These are phyloP conservation scores for Myrmophylax atrothorax DNA, from an alignment of 2,113 vertebrate species.

Conservation along the genomic window DNA sequence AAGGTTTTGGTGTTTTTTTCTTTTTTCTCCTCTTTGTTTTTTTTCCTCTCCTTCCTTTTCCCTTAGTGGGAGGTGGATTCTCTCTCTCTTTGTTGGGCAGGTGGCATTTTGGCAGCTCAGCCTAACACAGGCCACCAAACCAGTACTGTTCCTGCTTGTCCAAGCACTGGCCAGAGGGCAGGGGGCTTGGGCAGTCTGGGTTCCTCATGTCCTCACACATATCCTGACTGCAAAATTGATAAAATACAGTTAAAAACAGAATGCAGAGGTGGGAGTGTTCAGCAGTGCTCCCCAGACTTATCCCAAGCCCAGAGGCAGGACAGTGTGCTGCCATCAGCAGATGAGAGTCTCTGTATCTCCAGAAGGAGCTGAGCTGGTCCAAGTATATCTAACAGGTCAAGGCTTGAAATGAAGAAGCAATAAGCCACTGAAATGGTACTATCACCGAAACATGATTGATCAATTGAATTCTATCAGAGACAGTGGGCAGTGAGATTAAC, in stretches of 20 bases:
- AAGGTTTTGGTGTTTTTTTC: too few species aligned
- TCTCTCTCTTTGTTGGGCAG: too few species aligned
- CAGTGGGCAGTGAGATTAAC: conserved; percentile 98
- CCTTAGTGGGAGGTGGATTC: too few species aligned
- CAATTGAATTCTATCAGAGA: conserved; percentile 99
- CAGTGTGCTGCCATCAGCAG: conserved; percentile 14
- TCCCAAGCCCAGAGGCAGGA: conserved; percentile 23
- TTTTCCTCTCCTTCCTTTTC: too few species aligned
- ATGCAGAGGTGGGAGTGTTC: not conserved
- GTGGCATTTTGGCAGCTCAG: too few species aligned
- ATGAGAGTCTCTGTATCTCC: conserved; percentile 72
- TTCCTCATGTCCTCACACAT: not conserved
- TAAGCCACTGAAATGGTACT: conserved; percentile 99
- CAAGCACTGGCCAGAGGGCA: not conserved
- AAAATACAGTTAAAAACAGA: not conserved
- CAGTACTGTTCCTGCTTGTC: not conserved
- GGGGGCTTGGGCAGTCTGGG: fast-evolving
- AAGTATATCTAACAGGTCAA: conserved; percentile 83
- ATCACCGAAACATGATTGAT: conserved; percentile 99
- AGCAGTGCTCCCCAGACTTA: not conserved
- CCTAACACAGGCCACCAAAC: not conserved
- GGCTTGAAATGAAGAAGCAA: conserved; percentile 94
- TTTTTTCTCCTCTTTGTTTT: too few species aligned
- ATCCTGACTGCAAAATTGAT: not conserved
- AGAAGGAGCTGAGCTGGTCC: conserved; percentile 71